Evolutionary conservation across 2,797 vertebrate species (phyloP).

Genomic region (Menidia menidia): DNA sequence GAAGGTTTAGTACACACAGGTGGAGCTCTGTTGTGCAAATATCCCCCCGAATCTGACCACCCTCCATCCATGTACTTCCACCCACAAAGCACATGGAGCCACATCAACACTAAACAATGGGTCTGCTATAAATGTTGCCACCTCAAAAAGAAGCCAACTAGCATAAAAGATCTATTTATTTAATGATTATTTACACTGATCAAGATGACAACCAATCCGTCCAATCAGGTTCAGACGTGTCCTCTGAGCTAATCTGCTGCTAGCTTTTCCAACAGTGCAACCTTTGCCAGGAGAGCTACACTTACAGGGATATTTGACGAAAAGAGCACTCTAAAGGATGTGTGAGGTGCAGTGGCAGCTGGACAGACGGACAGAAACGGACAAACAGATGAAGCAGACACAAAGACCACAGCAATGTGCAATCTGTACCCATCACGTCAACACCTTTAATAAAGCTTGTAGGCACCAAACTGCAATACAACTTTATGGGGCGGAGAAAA

Average conservation of each 20-base stretch:
- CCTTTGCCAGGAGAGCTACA: constrained; percentile 20
- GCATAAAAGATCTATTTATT: constrained; percentile 3
- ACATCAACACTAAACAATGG: constrained; percentile 37
- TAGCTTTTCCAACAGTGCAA: constrained; percentile 20
- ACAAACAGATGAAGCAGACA: constrained; percentile 94
- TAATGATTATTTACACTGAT: constrained; percentile 9
- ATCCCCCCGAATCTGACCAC: constrained; percentile 81
- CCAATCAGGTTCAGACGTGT: constrained; percentile 32
- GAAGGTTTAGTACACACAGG: constrained; percentile 95
- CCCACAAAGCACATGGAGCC: constrained; percentile 36
- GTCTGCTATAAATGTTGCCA: background rate
- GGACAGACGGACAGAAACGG: constrained; percentile 81
- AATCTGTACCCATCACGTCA: constrained; percentile 90
- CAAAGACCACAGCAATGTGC: constrained; percentile 93
- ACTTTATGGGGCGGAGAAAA: constrained; percentile 81
- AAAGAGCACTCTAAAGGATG: constrained; percentile 86
- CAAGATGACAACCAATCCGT: constrained; percentile 16
- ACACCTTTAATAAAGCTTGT: constrained; percentile 97
- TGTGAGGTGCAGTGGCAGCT: constrained; percentile 88
- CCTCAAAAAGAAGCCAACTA: constrained; percentile 11
- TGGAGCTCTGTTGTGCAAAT: constrained; percentile 95
- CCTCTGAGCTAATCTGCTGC: constrained; percentile 15
- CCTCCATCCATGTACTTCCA: constrained; percentile 13
- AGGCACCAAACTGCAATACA: constrained; percentile 95
- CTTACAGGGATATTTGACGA: constrained; percentile 93